Evolutionary conservation across 2,113 vertebrate genomes (phyloP), one percentile per base, ranked within the genome.

Genomic region (Amphiprion ocellaris): DNA sequence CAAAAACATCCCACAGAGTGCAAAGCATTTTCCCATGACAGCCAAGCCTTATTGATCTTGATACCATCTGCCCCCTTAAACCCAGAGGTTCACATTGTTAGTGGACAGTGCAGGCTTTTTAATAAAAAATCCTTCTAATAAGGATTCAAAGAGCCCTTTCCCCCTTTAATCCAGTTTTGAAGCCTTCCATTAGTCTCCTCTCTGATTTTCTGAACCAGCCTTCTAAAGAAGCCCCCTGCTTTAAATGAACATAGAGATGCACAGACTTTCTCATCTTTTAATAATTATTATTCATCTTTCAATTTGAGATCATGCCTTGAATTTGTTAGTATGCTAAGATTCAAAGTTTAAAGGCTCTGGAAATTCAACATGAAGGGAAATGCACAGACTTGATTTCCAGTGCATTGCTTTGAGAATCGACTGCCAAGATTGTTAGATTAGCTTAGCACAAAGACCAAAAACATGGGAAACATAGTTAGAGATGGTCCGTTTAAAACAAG

Each of bases 121-220:
- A 63, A 73, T 69, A 52, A 56, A 70, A 68, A 41, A 30, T 63
- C 59, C 39, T n/a, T 59, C 37, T 74, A 81, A 84, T 70, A 47
- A 21, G 44, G 63, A 72, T 73, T 89, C 70, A 81, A 74, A 54
- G 59, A 52, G 44, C 19, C 58, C n/a, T 10, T 64, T 74, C 24
- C 23, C 52, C 50, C 59, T 80, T 79, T 77, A 75, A 79, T 86
- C 60, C 4, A 6, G 10, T 44, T 83, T 86, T 68, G 67, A 77
- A 60, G 66, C 63, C 30, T 39, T 78, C 77, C 69, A 76, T 83
- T 77, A 52, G 68, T 69, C 47, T 17, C 28, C 44, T 79, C 52
- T 74, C 19, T 65, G 37, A 77, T 80, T 65, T 71, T 50, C 37
- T 60, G 61, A 46, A 44, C 59, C 50, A 47, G 37, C 17, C 15